These are phyloP conservation scores for Sorex maritimensis DNA, from an alignment of 2,797 vertebrate genomes.

Conservation along the genomic window DNA sequence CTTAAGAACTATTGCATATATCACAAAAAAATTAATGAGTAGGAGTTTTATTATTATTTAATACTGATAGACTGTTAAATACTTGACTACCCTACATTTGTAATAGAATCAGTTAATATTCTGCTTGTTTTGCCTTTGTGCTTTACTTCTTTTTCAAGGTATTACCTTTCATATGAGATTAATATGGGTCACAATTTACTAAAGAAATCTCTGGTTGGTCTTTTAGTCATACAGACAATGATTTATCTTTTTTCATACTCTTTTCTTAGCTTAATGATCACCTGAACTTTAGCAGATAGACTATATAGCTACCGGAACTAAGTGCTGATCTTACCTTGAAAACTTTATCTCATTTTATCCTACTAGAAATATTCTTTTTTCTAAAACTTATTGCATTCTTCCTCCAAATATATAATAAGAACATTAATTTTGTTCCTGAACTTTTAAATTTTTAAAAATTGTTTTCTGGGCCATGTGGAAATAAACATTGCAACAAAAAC, in stretches of 20 bases:
- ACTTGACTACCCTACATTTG: no score
- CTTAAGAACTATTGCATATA: constrained; percentile 16
- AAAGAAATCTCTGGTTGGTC: constrained; percentile 1
- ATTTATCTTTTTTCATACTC: neutral
- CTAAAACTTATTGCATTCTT: constrained; percentile 42
- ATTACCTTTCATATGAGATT: constrained; percentile 7
- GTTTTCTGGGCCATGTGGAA: neutral
- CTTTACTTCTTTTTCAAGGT: constrained; percentile 2
- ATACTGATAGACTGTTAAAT: constrained; percentile 16
- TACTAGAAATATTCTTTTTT: neutral
- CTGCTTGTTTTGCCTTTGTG: neutral
- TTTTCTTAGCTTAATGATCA: neutral
- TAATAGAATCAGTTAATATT: neutral
- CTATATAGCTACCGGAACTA: neutral
- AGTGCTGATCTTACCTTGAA: neutral
- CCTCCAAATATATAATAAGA: neutral
- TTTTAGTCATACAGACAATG: neutral
- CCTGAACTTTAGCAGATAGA: neutral
- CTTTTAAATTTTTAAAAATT: neutral
- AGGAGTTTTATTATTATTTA: constrained; percentile 60
- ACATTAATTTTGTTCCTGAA: constrained; percentile 40
- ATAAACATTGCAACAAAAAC: constrained; percentile 3
- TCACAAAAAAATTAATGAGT: constrained; percentile 37
- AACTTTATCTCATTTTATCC: neutral
- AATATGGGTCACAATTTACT: neutral